Percentiles rank a stretch among this genome's conserved stretches.
These are phyloP conservation scores for Drosophila bunnanda DNA, from an alignment of 2,888 invertebrate genomes.

Conservation along the genomic window DNA sequence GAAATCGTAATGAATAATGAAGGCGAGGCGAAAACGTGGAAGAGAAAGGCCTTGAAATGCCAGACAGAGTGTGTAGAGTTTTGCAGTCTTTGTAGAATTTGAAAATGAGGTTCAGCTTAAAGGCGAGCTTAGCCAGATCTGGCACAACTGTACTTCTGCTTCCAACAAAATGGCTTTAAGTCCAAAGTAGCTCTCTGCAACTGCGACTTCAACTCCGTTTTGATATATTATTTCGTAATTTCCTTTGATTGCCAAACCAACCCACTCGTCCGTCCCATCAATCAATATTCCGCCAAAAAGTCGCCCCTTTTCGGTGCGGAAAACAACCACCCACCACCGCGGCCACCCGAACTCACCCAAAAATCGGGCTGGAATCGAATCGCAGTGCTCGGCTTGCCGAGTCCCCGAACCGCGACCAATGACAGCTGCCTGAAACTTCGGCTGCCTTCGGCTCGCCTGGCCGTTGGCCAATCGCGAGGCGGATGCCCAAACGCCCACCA, in stretches of 20 bases:
- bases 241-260: constrained; percentile 23
- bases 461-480: constrained; percentile 20
- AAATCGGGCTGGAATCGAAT: constrained; percentile 21
- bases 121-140: not conserved
- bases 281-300: constrained; percentile 45
- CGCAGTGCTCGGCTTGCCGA: constrained; percentile 32
- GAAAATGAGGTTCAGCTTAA: constrained; percentile 6
- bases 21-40: constrained; percentile 16
- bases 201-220: not conserved
- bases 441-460: constrained; percentile 18
- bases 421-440: constrained; percentile 2
- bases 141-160: constrained; percentile 22
- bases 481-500: constrained; percentile 8
- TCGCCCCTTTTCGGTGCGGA: constrained; percentile 34
- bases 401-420: constrained; percentile 24
- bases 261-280: constrained; percentile 41
- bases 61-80: not conserved
- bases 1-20: constrained; percentile 67
- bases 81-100: not conserved
- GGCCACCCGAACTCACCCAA: constrained; percentile 31
- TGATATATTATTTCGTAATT: not conserved
- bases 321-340: constrained; percentile 47
- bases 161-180: not conserved
- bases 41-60: constrained; percentile 13
- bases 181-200: not conserved